phyloP scores from a whole-genome alignment of 2,113 vertebrate genomes.

The Tragulus kanchil region DNA sequence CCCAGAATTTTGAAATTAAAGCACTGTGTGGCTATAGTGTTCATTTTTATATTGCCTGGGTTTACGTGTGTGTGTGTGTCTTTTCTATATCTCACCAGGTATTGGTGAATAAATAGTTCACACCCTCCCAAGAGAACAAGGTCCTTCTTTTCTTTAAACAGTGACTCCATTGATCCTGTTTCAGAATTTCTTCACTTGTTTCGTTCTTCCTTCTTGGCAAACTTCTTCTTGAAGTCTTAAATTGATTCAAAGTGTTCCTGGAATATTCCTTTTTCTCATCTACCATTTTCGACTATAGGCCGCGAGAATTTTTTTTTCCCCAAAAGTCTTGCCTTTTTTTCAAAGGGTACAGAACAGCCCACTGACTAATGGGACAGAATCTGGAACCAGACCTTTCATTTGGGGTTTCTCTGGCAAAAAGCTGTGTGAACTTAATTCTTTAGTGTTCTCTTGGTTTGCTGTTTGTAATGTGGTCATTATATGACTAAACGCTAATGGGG shows the following conservation, averaged over 20 bases:
- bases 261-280: constrained; percentile 56
- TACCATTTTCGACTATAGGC: constrained; percentile 38
- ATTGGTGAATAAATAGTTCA: constrained; percentile 71
- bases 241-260: constrained; percentile 43
- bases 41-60: constrained; percentile 16
- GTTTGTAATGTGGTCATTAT: constrained; percentile 69
- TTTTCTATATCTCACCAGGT: constrained; percentile 56
- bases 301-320: background rate
- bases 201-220: constrained; percentile 66
- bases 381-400: background rate
- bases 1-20: background rate
- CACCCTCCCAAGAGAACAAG: constrained; percentile 57
- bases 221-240: constrained; percentile 62
- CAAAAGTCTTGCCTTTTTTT: background rate
- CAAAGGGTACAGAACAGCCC: background rate
- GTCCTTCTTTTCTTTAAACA: constrained; percentile 71
- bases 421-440: background rate
- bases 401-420: background rate
- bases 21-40: background rate
- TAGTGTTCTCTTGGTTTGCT: background rate
- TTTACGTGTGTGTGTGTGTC: background rate
- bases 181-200: constrained; percentile 65
- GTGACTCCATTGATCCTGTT: constrained; percentile 66
- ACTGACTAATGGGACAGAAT: background rate
- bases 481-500: constrained; percentile 64